Evolutionary conservation across 1,140 invertebrate genomes (phyloP), one percentile per base, ranked within the genome.

Genomic region (Drosophila leontia): DNA sequence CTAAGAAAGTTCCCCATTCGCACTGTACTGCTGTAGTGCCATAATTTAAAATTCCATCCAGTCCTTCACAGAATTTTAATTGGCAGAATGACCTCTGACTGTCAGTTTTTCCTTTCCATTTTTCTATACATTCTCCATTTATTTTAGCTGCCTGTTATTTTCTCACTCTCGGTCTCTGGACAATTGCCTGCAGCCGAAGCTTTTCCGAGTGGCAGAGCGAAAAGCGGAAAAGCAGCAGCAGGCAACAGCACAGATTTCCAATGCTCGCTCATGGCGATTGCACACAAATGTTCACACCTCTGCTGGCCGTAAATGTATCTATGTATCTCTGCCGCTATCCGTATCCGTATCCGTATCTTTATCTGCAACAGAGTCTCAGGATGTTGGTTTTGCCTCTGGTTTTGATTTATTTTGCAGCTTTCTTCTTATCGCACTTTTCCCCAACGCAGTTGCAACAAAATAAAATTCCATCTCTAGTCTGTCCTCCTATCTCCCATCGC

Each of bases 71-170:
- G 58, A 34, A 63, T 63, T 67, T 23, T 67, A 63, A 67, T 67
- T 67, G 63, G 41, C 63, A 67, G 63, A 64, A 63, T 67, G 63
- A 67, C 63, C 63, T 67, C 59, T 37, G 44, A 42, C 61, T 67
- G 44, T 26, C 61, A 51, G 61, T 41, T 69, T 65, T 65, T 23
- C 42, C 4, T 41, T 34, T 42, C 9, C 45, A 26, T 50, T 17
- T 29, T 60, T 29, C n/a, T 9, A 32, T 9, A 32, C 9, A 7
- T 29, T 34, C 34, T 39, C 53, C 53, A 55, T 39, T 55, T 39
- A n/a, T 26, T 37, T 13, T 29, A 50, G 34, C 35, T 64, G 62
- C 39, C 58, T 13, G 57, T 62, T 63, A 53, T 35, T 68, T 69
- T 51, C 29, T 17, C 65, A 67, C 65, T 35, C 35, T 17, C 19